These are phyloP conservation scores for Lasioglossum calceatum DNA, from an alignment of 2,888 invertebrate genomes.

Conservation along the genomic window DNA sequence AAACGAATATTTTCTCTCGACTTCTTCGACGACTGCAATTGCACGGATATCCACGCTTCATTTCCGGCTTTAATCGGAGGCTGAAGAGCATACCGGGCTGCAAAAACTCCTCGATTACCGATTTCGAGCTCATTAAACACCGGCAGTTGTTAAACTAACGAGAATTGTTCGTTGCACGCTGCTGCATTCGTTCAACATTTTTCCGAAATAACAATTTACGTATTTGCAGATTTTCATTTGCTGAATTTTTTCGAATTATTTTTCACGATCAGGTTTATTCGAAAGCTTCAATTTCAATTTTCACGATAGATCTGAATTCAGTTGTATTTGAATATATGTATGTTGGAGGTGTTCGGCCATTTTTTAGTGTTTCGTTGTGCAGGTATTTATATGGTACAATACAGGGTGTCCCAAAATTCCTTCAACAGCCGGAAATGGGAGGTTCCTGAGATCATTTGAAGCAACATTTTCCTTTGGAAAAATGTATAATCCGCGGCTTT, in stretches of 20 bases:
- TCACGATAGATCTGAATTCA: neutral
- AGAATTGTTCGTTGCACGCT: neutral
- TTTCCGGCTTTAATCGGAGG: constrained; percentile 63
- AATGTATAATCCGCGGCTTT: too few species aligned
- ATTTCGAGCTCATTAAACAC: neutral
- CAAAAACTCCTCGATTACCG: constrained; percentile 1
- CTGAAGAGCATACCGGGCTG: constrained; percentile 19
- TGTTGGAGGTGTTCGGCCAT: neutral
- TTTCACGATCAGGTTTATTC: neutral
- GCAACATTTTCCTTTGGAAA: too few species aligned
- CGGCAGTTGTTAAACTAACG: neutral
- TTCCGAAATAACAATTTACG: neutral
- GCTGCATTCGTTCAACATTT: neutral
- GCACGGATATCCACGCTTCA: constrained; percentile 51
- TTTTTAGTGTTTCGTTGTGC: neutral
- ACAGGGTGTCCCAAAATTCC: too few species aligned
- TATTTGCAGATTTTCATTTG: neutral
- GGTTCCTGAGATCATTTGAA: too few species aligned
- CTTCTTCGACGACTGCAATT: neutral
- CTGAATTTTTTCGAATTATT: neutral
- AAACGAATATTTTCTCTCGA: constrained; percentile 10
- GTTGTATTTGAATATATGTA: neutral
- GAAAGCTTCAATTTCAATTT: neutral
- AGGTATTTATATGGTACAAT: neutral
- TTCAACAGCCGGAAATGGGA: too few species aligned